Base-by-base conservation (phyloP, 1,140 invertebrate species). In the Drosophila arizonae region DNA sequence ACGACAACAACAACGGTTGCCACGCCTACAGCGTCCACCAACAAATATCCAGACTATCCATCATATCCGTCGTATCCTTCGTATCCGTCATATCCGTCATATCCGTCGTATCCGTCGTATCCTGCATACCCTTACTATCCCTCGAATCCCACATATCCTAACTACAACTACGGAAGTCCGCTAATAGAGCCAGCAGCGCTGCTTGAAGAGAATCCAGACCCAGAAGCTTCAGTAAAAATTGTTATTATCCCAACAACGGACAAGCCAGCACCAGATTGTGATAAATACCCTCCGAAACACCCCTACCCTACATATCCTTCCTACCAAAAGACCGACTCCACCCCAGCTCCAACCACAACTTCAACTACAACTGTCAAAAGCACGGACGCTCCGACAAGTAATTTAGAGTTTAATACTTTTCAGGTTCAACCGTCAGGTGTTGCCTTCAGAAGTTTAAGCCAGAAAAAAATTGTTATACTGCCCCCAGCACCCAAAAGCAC, bases 51-150 rank as follows among this genome's bases (percentile, higher is more conserved):
- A 1, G 11, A 9, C 9, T 60, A 68, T 51, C 56, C 45, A 11
- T 3, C 55, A 3, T 67, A 76, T 56, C 64, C 71, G 0, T 62
- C 26, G 0, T 68, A 72, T 56, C 64, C 71, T 0, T 62, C 28
- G 0, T 69, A 76, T 26, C 72, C 72, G 3, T 61, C 55, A 5
- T 63, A 72, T 63, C 72, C 55, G 9, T 65, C 28, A 5, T 63
- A 72, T 63, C 72, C 55, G 9, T 65, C 28, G 0, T 69, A 76
- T 26, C 72, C 76, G 4, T 56, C 55, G 9, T 63, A 72, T 66
- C 72, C 55, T 6, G 61, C 28, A 0, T 69, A 76, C 17, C 72
- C 76, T 9, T 63, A 72, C 63, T 66, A 45, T 21, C 43, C 43
- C 6, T 6, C 43, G 3, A 17, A 46, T 15, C 43, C n/a, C 6